A percentile compares a stretch with the other conserved stretches of the same genome.
Evolutionary conservation across 2,888 invertebrate genomes (phyloP).

Genomic region (Steinernema scapterisci): DNA sequence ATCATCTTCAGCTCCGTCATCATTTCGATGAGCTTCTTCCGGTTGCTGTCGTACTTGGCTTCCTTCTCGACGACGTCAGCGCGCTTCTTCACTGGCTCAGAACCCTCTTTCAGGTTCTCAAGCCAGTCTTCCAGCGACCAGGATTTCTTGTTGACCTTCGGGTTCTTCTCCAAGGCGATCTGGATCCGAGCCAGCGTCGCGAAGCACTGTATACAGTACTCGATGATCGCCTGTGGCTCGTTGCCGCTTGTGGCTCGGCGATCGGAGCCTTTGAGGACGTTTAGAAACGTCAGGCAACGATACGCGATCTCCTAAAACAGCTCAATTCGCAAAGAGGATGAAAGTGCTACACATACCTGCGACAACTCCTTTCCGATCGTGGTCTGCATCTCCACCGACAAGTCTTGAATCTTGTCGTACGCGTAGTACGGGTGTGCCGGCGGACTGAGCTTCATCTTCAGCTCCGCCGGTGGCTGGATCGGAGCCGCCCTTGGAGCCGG

Average conservation of each 20-base stretch:
- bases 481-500: no score
- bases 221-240: constrained; percentile 32
- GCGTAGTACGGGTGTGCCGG: background rate
- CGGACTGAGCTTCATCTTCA: background rate
- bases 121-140: constrained; percentile 28
- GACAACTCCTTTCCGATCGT: background rate
- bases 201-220: constrained; percentile 43
- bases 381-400: background rate
- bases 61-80: constrained; percentile 5
- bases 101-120: constrained; percentile 8
- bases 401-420: background rate
- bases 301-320: constrained; percentile 28
- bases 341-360: background rate
- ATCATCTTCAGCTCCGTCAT: constrained; percentile 48
- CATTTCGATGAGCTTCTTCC: constrained; percentile 42
- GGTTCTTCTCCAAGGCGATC: constrained; percentile 40
- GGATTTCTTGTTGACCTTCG: constrained; percentile 27
- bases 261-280: constrained; percentile 71
- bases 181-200: constrained; percentile 47
- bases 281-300: constrained; percentile 31
- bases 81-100: background rate
- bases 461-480: no score
- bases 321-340: background rate
- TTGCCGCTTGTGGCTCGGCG: constrained; percentile 75
- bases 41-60: constrained; percentile 39